phyloP scores from a whole-genome alignment of 1,140 invertebrate species.

The Capitella teleta region DNA sequence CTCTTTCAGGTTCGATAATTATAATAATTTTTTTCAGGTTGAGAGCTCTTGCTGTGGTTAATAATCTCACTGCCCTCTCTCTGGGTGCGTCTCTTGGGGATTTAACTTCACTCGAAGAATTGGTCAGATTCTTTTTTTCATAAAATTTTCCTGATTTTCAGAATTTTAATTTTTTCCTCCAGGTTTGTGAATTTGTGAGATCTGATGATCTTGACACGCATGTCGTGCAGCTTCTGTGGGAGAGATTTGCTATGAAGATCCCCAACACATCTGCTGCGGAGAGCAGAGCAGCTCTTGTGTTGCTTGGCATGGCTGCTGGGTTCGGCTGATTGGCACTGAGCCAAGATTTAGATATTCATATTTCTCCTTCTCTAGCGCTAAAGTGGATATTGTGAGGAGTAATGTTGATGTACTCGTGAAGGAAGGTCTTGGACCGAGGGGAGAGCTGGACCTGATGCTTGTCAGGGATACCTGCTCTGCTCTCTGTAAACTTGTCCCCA shows the following conservation, averaged over 20 bases:
- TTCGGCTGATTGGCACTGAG: constrained; percentile 19
- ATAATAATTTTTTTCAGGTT: constrained; percentile 23
- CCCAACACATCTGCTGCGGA: constrained; percentile 55
- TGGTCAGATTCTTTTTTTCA: no score
- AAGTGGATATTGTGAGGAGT: constrained; percentile 46
- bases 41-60: constrained; percentile 47
- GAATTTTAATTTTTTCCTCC: no score
- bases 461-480: constrained; percentile 51
- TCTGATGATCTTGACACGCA: constrained; percentile 49
- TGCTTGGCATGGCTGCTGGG: constrained; percentile 62
- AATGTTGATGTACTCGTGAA: constrained; percentile 52
- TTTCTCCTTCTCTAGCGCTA: constrained; percentile 23
- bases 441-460: constrained; percentile 46
- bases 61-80: constrained; percentile 53
- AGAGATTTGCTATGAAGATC: constrained; percentile 66
- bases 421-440: constrained; percentile 47
- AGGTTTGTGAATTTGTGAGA: constrained; percentile 50
- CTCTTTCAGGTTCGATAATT: neutral
- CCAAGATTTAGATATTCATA: neutral
- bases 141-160: no score
- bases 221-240: constrained; percentile 60
- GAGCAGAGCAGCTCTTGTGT: constrained; percentile 55
- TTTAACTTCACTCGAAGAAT: constrained; percentile 56
- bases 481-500: constrained; percentile 43
- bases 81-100: constrained; percentile 50